Conservation (phyloP, 1,140 invertebrate genomes). For the Lasioglossum baleicum region DNA sequence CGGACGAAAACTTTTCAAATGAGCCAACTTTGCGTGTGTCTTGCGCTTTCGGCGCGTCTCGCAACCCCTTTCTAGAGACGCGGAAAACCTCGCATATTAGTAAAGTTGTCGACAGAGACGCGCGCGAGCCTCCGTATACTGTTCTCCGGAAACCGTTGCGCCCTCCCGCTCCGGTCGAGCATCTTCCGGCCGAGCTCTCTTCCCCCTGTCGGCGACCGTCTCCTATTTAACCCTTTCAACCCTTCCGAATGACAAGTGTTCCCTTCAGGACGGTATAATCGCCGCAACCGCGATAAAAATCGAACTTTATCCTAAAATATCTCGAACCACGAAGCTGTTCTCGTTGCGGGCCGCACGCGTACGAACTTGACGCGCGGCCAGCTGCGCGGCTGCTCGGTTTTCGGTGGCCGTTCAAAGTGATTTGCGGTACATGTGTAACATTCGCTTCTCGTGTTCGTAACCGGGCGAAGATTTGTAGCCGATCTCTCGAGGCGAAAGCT, state of each 20-base stretch:
- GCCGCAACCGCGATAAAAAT: too few species aligned
- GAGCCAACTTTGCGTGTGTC: slow-evolving; percentile 75
- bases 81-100: slow-evolving; percentile 69
- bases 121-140: background rate
- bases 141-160: background rate
- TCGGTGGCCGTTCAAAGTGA: too few species aligned
- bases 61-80: slow-evolving; percentile 44
- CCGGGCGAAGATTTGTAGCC: background rate
- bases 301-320: too few species aligned
- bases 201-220: too few species aligned
- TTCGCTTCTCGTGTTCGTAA: too few species aligned
- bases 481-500: background rate
- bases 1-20: slow-evolving; percentile 70
- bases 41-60: slow-evolving; percentile 63
- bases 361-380: too few species aligned
- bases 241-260: too few species aligned
- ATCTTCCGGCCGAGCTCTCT: slow-evolving; percentile 7
- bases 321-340: too few species aligned
- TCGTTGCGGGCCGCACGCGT: too few species aligned
- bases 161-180: background rate
- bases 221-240: background rate
- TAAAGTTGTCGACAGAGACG: slow-evolving; percentile 67
- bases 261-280: too few species aligned
- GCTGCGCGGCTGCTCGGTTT: too few species aligned
- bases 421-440: too few species aligned